phyloP scores from a whole-genome alignment of 1,140 invertebrate genomes.

The Cyclina sinensis region DNA sequence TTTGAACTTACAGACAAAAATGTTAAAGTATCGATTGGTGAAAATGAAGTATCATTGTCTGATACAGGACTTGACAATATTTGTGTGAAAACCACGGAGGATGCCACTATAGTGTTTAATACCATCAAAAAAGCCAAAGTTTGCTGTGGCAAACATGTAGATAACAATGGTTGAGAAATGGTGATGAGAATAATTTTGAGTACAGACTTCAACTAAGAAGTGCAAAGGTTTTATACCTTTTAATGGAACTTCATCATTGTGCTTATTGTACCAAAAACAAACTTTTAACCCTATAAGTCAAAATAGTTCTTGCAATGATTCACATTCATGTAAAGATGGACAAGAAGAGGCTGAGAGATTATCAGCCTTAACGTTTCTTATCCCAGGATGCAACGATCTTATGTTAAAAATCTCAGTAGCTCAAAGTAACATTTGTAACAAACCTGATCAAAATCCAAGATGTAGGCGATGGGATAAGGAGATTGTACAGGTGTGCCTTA shows the following conservation, averaged over 20 bases:
- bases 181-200: conserved; percentile 17
- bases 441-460: background rate
- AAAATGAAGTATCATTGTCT: background rate
- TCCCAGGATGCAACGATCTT: conserved; percentile 3
- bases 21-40: background rate
- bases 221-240: conserved; percentile 28
- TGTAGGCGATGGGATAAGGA: conserved; percentile 28
- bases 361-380: background rate
- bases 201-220: background rate
- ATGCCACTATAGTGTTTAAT: conserved; percentile 26
- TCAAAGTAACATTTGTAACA: background rate
- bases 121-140: conserved; percentile 28
- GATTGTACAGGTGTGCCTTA: background rate
- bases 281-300: background rate
- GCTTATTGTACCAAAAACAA: background rate
- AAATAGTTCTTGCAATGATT: background rate
- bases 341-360: background rate
- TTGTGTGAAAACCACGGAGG: background rate
- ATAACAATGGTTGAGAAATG: background rate
- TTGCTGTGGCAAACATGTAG: conserved; percentile 11
- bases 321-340: background rate
- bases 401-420: background rate
- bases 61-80: conserved; percentile 3
- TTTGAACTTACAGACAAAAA: background rate
- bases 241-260: background rate